These are phyloP conservation scores for Gisinianus flammeolus DNA, from an alignment of 2,888 invertebrate genomes.

Conservation along the genomic window DNA sequence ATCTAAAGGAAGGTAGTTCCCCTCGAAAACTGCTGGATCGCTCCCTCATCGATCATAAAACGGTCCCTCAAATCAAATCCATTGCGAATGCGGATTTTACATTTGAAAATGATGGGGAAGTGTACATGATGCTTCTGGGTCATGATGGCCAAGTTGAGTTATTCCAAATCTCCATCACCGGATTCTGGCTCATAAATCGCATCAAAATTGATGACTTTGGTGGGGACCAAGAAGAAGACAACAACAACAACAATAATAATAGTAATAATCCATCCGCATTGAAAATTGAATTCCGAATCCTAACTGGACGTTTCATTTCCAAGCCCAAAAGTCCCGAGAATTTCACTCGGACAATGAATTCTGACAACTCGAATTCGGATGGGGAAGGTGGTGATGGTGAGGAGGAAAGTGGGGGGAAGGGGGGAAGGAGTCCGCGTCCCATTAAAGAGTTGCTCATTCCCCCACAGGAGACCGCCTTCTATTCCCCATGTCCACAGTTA, in stretches of 20 bases:
- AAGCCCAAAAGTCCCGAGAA: not conserved
- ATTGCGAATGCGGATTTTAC: constrained; percentile 43
- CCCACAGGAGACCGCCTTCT: not conserved
- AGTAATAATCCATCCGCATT: not conserved
- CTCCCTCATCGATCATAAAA: constrained; percentile 47
- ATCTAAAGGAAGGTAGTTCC: constrained; percentile 20
- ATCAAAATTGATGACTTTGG: constrained; percentile 48
- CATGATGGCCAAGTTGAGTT: constrained; percentile 49
- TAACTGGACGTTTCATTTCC: constrained; percentile 28
- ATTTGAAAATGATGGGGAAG: constrained; percentile 19
- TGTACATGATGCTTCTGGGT: constrained; percentile 41
- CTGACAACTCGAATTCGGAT: not conserved
- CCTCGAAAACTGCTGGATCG: no score
- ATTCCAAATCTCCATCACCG: constrained; percentile 21
- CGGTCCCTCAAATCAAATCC: constrained; percentile 44
- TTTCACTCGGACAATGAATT: not conserved
- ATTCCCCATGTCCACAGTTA: constrained; percentile 45
- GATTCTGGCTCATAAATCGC: constrained; percentile 45
- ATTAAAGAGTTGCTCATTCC: not conserved
- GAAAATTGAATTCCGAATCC: constrained; percentile 20
- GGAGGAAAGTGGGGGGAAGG: not conserved
- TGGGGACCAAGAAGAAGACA: no score
- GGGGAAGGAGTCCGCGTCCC: not conserved
- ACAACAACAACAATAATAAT: not conserved
- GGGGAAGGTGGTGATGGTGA: constrained; percentile 14